Evolutionary conservation across 2,113 vertebrate genomes (phyloP), one percentile per base, ranked within the genome.

Genomic region (Mionectes macconnelli): DNA sequence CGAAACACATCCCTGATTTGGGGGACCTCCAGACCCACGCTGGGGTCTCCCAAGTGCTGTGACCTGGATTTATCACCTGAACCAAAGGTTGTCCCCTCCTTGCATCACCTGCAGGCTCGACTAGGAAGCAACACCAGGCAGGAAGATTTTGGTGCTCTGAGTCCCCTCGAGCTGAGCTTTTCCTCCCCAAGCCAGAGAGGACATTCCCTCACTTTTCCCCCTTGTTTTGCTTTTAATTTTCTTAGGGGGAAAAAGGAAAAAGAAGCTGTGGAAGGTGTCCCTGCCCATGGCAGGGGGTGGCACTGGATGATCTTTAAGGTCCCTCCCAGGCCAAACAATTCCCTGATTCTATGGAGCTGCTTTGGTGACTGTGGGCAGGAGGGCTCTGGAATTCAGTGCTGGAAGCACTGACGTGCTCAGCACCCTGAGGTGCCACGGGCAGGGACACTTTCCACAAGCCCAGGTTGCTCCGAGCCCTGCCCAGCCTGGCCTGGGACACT

Each of bases 401-500:
- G n/a, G n/a, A n/a, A n/a, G n/a, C n/a, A n/a, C n/a, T n/a, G n/a
- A n/a, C n/a, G n/a, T n/a, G n/a, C n/a, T n/a, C n/a, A n/a, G n/a
- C n/a, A n/a, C n/a, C n/a, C n/a, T n/a, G n/a, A n/a, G n/a, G n/a
- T n/a, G 31, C 53, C 37, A 14, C 4, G 33, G 4, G 22, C 60
- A 52, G 52, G 60, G 33, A 45, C 52, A 52, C 1, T 4, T 82
- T 0, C 62, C 53, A 52, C 19, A 1, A 0, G 1, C 23, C 52
- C 87, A 82, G 52, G 19, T 0, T 1, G 33, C 33, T 74, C 77
- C 57, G 56, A 57, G 2, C 35, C 21, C 21, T 0, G 0, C 57
- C 67, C 60, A 67, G 0, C 52, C 86, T n/a, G 23, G 27, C 37
- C 37, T 39, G 24, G 45, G 69, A 6, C 77, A 67, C 8, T 45